These are phyloP conservation scores for Hyles lineata DNA, from an alignment of 2,888 invertebrate species.

Conservation along the genomic window DNA sequence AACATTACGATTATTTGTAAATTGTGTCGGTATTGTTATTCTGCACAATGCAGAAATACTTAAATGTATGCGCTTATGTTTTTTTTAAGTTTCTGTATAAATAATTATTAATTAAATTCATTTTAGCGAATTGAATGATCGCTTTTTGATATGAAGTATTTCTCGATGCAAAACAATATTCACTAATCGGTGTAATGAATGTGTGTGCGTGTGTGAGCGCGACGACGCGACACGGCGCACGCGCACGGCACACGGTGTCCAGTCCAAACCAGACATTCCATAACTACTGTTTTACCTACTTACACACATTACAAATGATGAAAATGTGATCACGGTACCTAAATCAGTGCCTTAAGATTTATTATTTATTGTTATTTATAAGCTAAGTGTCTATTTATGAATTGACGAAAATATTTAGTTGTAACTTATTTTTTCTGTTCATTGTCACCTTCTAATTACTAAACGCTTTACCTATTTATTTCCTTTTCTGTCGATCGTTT, in stretches of 20 bases:
- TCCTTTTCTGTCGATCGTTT: slow-evolving; percentile 51
- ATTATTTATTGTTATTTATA: slow-evolving; percentile 83
- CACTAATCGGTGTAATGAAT: neutral
- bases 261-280: slow-evolving; percentile 75
- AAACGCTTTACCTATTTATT: slow-evolving; percentile 66
- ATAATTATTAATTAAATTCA: slow-evolving; percentile 60
- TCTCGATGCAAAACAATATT: slow-evolving; percentile 47
- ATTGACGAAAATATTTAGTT: slow-evolving; percentile 72
- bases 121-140: slow-evolving; percentile 67
- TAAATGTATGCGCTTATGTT: slow-evolving; percentile 84
- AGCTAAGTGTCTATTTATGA: slow-evolving; percentile 79
- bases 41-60: slow-evolving; percentile 85
- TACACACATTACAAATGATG: slow-evolving; percentile 66
- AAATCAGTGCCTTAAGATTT: slow-evolving; percentile 82
- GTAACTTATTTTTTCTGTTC: slow-evolving; percentile 65
- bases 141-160: slow-evolving; percentile 58
- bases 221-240: neutral
- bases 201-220: slow-evolving; percentile 10
- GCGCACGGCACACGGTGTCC: slow-evolving; percentile 32
- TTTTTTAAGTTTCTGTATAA: slow-evolving; percentile 76
- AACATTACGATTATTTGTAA: slow-evolving; percentile 78
- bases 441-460: slow-evolving; percentile 56
- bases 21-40: slow-evolving; percentile 85
- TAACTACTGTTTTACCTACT: slow-evolving; percentile 64
- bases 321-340: slow-evolving; percentile 83